phyloP scores from a whole-genome alignment of 2,113 vertebrate genomes.

The Potamarius usumacintae region DNA sequence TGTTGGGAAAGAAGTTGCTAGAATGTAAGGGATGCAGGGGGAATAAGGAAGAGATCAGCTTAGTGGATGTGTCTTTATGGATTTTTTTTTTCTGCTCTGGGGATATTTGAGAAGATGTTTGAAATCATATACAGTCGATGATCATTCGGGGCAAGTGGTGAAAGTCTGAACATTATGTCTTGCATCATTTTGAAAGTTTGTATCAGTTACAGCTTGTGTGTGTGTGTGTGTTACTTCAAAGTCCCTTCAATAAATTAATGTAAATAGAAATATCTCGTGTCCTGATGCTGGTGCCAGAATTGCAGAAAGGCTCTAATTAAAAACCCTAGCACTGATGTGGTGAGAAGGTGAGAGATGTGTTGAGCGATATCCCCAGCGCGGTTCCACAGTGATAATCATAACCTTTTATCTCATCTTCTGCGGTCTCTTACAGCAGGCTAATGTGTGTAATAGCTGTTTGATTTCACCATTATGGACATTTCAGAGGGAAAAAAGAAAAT shows the following conservation, averaged over 20 bases:
- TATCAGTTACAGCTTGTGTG: not conserved
- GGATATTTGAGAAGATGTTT: not conserved
- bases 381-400: slow-evolving; percentile 38
- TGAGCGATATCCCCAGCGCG: slow-evolving; percentile 11
- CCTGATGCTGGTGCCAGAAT: not conserved
- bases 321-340: not conserved
- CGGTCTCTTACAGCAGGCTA: slow-evolving; percentile 33
- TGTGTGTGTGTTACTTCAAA: not conserved
- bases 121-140: not conserved
- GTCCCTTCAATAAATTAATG: not conserved
- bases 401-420: slow-evolving; percentile 44
- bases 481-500: slow-evolving; percentile 25
- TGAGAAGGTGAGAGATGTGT: slow-evolving; percentile 21
- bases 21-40: not conserved
- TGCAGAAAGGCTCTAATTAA: slow-evolving; percentile 8
- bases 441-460: slow-evolving; percentile 49
- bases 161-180: not conserved
- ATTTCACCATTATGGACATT: slow-evolving; percentile 51
- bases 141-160: not conserved
- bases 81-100: not conserved
- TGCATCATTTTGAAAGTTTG: not conserved
- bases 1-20: slow-evolving; percentile 28
- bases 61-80: not conserved
- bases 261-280: not conserved
- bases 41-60: slow-evolving; percentile 10